Evolutionary conservation across 1,140 invertebrate species (phyloP), one percentile per base, ranked within the genome.

Genomic region (Drosophila busckii): DNA sequence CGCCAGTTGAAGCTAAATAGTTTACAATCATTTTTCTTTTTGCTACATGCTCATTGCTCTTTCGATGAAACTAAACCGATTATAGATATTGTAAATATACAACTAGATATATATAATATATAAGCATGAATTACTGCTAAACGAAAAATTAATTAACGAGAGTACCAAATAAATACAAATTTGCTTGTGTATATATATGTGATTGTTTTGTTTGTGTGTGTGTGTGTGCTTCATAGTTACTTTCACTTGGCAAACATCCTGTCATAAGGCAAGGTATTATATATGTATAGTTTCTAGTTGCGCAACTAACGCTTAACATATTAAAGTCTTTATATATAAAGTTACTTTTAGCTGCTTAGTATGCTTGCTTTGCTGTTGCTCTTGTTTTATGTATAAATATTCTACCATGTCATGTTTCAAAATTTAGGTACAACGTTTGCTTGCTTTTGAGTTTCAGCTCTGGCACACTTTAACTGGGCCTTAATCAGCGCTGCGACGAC

Each of bases 1-100:
- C 73, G 69, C 64, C 75, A 80, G 75, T 80, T 73, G 75, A 80
- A 80, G 71, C 67, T 71, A 64, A 68, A 65, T 68, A 82, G 63
- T 59, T 73, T 50, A 38, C 31, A 28, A 66, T 55, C 31, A 42
- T 37, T 9, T 68, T 29, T 46, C 29, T 25, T 29, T 48, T 23
- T 53, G 38, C 53, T 28, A 48, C 59, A 45, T 78, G 55, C 63
- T 44, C 44, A 71, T 78, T 60, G 61, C 58, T 67, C 52, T 46
- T 28, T 61, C 40, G 46, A 63, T 63, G 69, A 65, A 40, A 53
- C 67, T 76, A 60, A 67, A 62, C 62, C 50, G 58, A 78, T 46
- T 68, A 55, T 31, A 46, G n/a, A 50, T 62, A 62, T 63, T 46
- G 49, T 56, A 44, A 60, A 53, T 44, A 59, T 22, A 29, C 17